Evolutionary conservation across 2,888 invertebrate genomes (phyloP), one percentile per base, ranked within the genome.

Genomic region (Gortyna flavago): DNA sequence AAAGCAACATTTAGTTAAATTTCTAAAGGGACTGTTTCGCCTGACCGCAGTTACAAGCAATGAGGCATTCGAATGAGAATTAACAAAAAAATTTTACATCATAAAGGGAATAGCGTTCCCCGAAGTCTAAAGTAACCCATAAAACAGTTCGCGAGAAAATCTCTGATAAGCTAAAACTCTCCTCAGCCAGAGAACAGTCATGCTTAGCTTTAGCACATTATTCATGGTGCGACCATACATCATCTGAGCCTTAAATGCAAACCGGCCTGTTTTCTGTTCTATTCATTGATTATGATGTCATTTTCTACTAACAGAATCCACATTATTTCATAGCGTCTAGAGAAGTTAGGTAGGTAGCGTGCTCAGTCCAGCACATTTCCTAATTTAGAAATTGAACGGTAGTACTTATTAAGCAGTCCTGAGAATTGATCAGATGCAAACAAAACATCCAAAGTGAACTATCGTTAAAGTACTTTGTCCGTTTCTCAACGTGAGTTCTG

Each of bases 401-500:
- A 32, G 18, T 73, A 32, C 21, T 29, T 62, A 44, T n/a, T 54
- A 79, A 76, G 79, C 77, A 72, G 41, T 79, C 62, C 67, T 72
- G 75, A 44, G n/a, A 72, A 75, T 68, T 54, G 4, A 61, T 65
- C 66, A 74, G n/a, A 72, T 69, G 71, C 80, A 77, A 85, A 77
- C 8, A 73, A 74, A 72, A 65, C 51, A 74, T 61, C 3, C 8
- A 38, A 44, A 72, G 8, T 67, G 16, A 76, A 77, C 32, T 66
- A 38, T 80, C 64, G 32, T 80, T 75, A 62, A 76, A 75, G 29
- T 48, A 66, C 59, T 76, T 74, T 67, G 64, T 71, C 57, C 54
- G 71, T 67, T 70, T 70, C 72, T 72, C 77, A 71, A 77, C 79
- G 57, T 85, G 83, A 85, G 80, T 78, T 80, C 77, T 83, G 87